phyloP scores from a whole-genome alignment of 2,888 invertebrate genomes.

The Pycnomerus fuliginosus region DNA sequence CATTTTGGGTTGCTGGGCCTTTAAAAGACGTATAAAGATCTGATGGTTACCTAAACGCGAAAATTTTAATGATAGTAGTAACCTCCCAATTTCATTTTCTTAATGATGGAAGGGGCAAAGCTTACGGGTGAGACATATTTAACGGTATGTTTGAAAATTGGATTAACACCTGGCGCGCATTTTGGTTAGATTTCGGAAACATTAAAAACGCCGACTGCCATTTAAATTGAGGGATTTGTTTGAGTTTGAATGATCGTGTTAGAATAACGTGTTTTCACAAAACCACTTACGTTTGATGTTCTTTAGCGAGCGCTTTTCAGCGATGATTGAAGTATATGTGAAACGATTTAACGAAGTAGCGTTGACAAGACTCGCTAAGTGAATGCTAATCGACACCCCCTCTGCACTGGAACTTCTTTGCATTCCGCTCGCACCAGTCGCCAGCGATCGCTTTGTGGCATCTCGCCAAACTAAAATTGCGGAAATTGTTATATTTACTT shows the following conservation, averaged over 20 bases:
- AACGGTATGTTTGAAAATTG: conserved; percentile 2
- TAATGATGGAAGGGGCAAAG: no score
- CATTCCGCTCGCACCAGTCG: conserved; percentile 12
- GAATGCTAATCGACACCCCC: conserved; percentile 27
- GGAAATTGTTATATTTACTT: conserved; percentile 8
- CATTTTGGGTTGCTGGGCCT: no score
- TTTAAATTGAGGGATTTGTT: conserved; percentile 22
- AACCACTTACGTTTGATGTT: conserved; percentile 26
- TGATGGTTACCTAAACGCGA: no score
- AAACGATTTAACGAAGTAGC: conserved; percentile 27
- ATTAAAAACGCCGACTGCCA: conserved; percentile 6
- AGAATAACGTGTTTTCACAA: conserved; percentile 23
- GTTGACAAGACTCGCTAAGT: conserved; percentile 26
- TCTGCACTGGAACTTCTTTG: conserved; percentile 20
- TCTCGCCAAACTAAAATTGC: conserved; percentile 14
- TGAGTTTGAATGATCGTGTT: conserved; percentile 9
- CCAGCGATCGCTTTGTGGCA: conserved; percentile 8
- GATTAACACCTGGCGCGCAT: conserved; percentile 13
- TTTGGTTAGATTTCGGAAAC: conserved; percentile 2
- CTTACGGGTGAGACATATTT: no score
- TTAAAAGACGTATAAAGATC: no score
- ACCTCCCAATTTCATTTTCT: no score
- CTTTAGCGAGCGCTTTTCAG: conserved; percentile 21
- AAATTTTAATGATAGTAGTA: no score
- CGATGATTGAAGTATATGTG: conserved; percentile 26